Base-by-base conservation (phyloP, 1,140 invertebrate species). In the Bursaphelenchus mucronatus region DNA sequence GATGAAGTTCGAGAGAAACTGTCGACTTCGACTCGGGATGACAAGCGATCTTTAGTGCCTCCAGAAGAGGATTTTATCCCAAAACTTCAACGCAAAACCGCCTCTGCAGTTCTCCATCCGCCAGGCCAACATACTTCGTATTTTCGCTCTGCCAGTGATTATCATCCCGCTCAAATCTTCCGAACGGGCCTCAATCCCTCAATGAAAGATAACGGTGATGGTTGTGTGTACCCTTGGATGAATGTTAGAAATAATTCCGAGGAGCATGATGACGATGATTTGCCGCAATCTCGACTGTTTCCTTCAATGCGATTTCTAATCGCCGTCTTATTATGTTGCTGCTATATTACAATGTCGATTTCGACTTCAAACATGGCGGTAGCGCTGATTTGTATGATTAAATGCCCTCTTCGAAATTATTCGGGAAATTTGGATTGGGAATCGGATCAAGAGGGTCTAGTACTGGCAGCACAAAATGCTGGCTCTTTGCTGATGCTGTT, bases 341-440 rank as follows among this genome's bases (percentile, higher is more conserved):
- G 78, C 56, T 79, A 81, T 51, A 81, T 79, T 44, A 72, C 78
- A 4, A 53, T 79, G 30, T 79, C 78, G 4, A 76, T 81, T 49
- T 69, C 63, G 8, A 74, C 77, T 0, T 79, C 76, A 11, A 79
- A 79, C 59, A 74, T 79, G 17, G 76, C 77, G n/a, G 77, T 79
- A 21, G 77, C 78, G 19, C 50, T 79, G 13, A 79, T 79, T 46
- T 79, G 77, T 54, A 79, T 79, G 77, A 79, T 77, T 10, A 74
- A 67, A n/a, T 79, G 77, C 47, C 78, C 78, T n/a, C 43, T 74
- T 11, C 72, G 79, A 57, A 79, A 70, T 17, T 79, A 79, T 49
- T 66, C 65, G 7, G 77, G 79, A 11, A 71, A 76, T 45, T 43
- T 79, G 8, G 70, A 77, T 39, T 79, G 77, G 77, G 50, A 72